phyloP scores from a whole-genome alignment of 1,140 invertebrate genomes.

The Drosophila sucinea region DNA sequence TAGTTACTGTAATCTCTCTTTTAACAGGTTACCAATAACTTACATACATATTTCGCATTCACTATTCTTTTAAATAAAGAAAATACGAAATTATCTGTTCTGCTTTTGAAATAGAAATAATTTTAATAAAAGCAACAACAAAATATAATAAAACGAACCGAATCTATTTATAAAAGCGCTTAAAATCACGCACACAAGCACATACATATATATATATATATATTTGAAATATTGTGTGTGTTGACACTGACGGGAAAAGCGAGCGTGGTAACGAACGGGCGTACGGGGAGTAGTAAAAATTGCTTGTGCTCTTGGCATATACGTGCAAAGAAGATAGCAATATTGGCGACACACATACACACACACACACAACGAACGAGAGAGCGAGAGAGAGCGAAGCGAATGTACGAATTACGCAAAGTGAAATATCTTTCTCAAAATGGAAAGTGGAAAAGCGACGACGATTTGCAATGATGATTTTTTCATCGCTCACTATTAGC shows the following conservation, averaged over 20 bases:
- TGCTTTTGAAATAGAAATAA: constrained; percentile 40
- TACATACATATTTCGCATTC: not conserved
- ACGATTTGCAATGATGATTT: constrained; percentile 44
- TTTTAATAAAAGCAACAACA: constrained; percentile 75
- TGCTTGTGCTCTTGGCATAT: constrained; percentile 43
- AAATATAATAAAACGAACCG: constrained; percentile 54
- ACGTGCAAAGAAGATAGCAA: constrained; percentile 60
- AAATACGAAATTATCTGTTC: constrained; percentile 14
- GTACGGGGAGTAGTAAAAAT: constrained; percentile 55
- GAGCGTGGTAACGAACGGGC: constrained; percentile 21
- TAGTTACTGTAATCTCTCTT: constrained; percentile 27
- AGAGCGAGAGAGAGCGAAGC: constrained; percentile 35
- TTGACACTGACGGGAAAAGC: constrained; percentile 51
- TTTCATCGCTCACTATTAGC: constrained; percentile 9
- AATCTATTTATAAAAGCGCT: constrained; percentile 78
- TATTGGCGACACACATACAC: constrained; percentile 62
- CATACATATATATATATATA: constrained; percentile 15
- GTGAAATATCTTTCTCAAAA: constrained; percentile 82
- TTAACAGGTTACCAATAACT: constrained; percentile 37
- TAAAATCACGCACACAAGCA: constrained; percentile 59
- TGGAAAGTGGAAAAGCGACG: constrained; percentile 80
- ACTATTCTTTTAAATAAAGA: constrained; percentile 32
- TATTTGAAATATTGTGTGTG: constrained; percentile 20
- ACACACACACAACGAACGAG: constrained; percentile 42
- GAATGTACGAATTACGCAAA: constrained; percentile 81